Evolutionary conservation across 2,888 invertebrate genomes (phyloP).

Genomic region (Suillia variegata): DNA sequence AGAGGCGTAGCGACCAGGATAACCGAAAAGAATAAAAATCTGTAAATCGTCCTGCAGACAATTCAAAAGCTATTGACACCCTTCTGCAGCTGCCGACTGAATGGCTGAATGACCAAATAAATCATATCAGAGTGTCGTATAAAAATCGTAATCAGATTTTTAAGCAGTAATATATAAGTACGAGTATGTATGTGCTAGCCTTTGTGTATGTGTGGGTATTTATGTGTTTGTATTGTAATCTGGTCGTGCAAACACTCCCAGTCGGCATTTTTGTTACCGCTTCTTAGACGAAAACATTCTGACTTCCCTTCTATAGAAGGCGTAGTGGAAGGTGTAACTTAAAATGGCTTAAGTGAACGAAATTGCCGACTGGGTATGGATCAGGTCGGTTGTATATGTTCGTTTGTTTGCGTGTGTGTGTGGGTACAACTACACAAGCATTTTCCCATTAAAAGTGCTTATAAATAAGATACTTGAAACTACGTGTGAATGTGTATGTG

Average conservation of each 20-base stretch:
- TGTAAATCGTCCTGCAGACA: constrained; percentile 35
- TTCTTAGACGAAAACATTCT: too few relatives aligned
- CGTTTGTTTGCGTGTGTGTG: too few relatives aligned
- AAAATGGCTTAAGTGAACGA: too few relatives aligned
- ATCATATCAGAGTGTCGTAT: constrained; percentile 61
- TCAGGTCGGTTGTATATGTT: too few relatives aligned
- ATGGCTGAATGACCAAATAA: constrained; percentile 56
- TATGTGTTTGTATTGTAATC: too few relatives aligned
- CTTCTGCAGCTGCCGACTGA: constrained; percentile 48
- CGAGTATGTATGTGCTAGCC: constrained; percentile 24
- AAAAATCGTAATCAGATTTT: constrained; percentile 62
- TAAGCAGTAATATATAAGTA: constrained; percentile 49
- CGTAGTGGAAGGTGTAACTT: too few relatives aligned
- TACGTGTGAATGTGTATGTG: constrained; percentile 16
- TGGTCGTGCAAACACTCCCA: constrained; percentile 34
- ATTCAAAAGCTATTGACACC: constrained; percentile 54
- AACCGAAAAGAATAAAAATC: constrained; percentile 40
- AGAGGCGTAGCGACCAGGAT: too few relatives aligned
- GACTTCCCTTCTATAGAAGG: too few relatives aligned
- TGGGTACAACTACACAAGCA: not conserved
- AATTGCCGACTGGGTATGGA: too few relatives aligned
- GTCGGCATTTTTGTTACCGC: too few relatives aligned
- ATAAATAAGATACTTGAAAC: constrained; percentile 54
- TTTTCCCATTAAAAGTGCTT: constrained; percentile 49
- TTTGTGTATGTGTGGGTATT: too few relatives aligned